Base-by-base conservation (phyloP, 1,140 invertebrate species). In the Drosophila equinoxialis region DNA sequence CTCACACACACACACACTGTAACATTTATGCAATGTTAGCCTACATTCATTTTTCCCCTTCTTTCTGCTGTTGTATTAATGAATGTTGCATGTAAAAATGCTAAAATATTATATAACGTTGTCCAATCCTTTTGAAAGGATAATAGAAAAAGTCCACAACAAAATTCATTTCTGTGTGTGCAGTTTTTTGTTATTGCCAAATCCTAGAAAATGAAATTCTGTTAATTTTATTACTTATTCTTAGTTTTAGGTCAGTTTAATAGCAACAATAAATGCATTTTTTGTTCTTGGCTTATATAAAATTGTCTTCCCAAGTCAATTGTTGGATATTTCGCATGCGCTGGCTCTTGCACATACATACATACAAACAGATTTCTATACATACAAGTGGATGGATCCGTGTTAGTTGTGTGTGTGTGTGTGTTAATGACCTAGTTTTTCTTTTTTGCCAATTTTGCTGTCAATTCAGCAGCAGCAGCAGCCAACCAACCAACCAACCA, bases 11-110 rank as follows among this genome's bases (percentile, higher is more conserved):
- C n/a, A 51, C 17, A 23, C 76, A 72, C 73, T 79, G 68, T 79
- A 74, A 76, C 74, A 79, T 79, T 76, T 79, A 79, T 79, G 77
- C 77, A 79, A 78, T 71, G 75, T 39, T 71, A 78, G 67, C 75
- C 72, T 71, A 75, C 64, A 78, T 78, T 64, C 67, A 6, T 51
- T 73, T 64, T 45, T 65, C 30, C 30, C 30, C 30, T 6, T 30
- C 6, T 6, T 30, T 30, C 23, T 26, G 23, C 51, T 65, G 63
- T 62, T 79, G 69, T 79, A 65, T 76, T 73, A 76, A 79, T 79
- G 58, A 77, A 79, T 73, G 39, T 20, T 26, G 11, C 14, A 35
- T 13, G 13, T 30, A 7, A 68, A 68, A 65, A 65, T 60, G 55
- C 37, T 42, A 39, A 67, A 75, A n/a, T 3, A 63, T 77, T 77